Percentiles rank a stretch among this genome's conserved stretches.
Evolutionary conservation across 2,888 invertebrate species (phyloP).

Genomic region (Melieria omissa): DNA sequence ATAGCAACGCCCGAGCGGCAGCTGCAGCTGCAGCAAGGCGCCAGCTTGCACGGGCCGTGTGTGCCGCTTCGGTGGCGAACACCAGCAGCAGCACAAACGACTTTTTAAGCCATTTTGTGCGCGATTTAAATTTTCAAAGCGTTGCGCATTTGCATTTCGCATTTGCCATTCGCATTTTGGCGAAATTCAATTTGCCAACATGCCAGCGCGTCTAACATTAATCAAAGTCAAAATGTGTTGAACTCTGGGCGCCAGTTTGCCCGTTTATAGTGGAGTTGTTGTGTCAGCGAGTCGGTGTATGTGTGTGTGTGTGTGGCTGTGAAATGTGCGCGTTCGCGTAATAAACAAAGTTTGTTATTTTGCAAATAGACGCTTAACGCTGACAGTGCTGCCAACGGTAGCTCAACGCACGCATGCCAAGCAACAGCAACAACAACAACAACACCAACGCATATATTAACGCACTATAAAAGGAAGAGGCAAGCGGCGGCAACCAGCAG

Average conservation of each 20-base stretch:
- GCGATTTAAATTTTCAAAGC: constrained; percentile 20
- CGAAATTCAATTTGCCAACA: constrained; percentile 41
- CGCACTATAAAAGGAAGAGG: too few relatives aligned
- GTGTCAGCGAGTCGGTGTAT: neutral
- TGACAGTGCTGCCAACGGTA: constrained; percentile 16
- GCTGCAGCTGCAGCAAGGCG: neutral
- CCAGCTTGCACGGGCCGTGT: neutral
- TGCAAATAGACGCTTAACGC: constrained; percentile 19
- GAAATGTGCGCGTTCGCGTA: constrained; percentile 17
- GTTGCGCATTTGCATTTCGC: constrained; percentile 29
- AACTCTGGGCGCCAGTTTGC: neutral
- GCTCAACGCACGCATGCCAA: neutral
- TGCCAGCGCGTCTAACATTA: constrained; percentile 38
- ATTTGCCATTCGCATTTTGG: constrained; percentile 19
- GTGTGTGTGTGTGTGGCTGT: neutral
- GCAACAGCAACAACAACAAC: too few relatives aligned
- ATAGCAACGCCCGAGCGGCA: neutral
- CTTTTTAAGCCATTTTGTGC: constrained; percentile 2
- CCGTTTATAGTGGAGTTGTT: constrained; percentile 8
- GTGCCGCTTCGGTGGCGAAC: neutral
- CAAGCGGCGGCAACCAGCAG: too few relatives aligned
- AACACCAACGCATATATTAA: too few relatives aligned
- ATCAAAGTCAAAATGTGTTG: constrained; percentile 37
- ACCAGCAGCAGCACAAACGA: neutral
- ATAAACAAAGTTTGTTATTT: constrained; percentile 36